These are phyloP conservation scores for Todiramphus saurophagus DNA, from an alignment of 2,113 vertebrate genomes.

Conservation along the genomic window DNA sequence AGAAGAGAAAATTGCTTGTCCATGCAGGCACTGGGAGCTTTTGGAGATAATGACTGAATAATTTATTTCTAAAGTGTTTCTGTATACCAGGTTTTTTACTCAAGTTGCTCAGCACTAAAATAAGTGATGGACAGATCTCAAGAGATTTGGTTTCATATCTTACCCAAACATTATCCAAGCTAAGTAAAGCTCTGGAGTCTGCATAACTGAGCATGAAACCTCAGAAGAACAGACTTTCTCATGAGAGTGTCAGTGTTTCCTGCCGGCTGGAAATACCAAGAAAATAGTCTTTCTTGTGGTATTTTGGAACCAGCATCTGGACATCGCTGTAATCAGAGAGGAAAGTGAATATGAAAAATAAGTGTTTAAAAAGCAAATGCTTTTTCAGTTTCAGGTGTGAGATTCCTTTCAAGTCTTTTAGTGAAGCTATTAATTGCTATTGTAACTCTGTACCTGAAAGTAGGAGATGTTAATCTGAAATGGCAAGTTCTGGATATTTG, in stretches of 20 bases:
- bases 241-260: slow-evolving; percentile 59
- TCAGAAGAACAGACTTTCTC: slow-evolving; percentile 62
- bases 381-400: background rate
- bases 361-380: background rate
- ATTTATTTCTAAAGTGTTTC: background rate
- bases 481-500: background rate
- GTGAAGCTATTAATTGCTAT: background rate
- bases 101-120: slow-evolving; percentile 37
- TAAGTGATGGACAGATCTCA: slow-evolving; percentile 57
- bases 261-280: slow-evolving; percentile 45
- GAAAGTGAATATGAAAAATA: slow-evolving; percentile 4
- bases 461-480: background rate
- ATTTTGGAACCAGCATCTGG: slow-evolving; percentile 46
- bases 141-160: slow-evolving; percentile 58
- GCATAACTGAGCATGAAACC: slow-evolving; percentile 61
- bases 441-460: background rate
- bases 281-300: slow-evolving; percentile 54
- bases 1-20: background rate
- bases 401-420: background rate
- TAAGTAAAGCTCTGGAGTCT: slow-evolving; percentile 66
- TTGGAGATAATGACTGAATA: background rate
- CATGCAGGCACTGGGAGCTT: background rate
- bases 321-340: background rate
- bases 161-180: slow-evolving; percentile 59
- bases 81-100: slow-evolving; percentile 28